Conservation (phyloP, 1,140 invertebrate genomes). For the Ridgeia piscesae region DNA sequence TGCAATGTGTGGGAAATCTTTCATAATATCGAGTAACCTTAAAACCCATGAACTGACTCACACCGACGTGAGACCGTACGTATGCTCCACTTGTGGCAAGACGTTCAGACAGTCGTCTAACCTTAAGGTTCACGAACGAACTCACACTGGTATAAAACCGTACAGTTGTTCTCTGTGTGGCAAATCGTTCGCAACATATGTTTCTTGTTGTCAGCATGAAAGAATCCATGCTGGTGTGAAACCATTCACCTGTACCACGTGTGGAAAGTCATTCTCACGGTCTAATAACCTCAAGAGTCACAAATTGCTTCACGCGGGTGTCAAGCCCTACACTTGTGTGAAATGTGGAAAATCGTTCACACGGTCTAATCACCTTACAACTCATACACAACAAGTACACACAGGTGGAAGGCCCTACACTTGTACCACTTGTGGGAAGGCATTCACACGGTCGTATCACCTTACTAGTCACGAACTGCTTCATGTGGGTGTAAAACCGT, state of each 20-base stretch:
- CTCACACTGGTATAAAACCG: background rate
- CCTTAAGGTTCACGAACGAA: background rate
- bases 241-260: background rate
- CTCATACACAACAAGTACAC: no score
- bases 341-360: background rate
- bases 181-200: background rate
- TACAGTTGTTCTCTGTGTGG: background rate
- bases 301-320: background rate
- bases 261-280: background rate
- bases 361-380: background rate
- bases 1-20: background rate
- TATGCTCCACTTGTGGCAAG: background rate
- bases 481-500: background rate
- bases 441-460: background rate
- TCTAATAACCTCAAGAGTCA: background rate
- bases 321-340: background rate
- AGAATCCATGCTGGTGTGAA: background rate
- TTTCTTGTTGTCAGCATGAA: background rate
- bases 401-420: background rate
- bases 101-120: background rate
- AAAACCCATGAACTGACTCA: background rate
- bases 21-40: background rate
- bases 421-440: background rate
- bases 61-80: background rate
- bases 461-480: background rate